phyloP scores from a whole-genome alignment of 2,113 vertebrate species.

The Tonatia bakeri region DNA sequence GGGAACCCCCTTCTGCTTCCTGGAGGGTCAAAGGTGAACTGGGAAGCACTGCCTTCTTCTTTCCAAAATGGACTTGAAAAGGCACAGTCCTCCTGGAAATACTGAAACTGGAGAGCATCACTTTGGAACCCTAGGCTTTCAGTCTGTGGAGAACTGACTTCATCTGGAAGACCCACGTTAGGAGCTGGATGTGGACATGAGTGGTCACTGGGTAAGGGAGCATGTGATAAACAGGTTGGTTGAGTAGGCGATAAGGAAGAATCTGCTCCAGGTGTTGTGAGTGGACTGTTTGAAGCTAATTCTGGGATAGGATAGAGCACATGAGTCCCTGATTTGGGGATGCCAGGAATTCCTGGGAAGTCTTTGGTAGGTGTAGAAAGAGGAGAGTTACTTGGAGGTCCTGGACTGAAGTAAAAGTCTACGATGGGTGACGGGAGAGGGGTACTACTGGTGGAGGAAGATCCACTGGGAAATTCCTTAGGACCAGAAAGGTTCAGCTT shows the following conservation, averaged over 20 bases:
- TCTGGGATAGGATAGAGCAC: conserved; percentile 82
- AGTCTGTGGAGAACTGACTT: conserved; percentile 11
- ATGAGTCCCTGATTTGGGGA: conserved; percentile 79
- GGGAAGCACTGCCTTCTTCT: conserved; percentile 79
- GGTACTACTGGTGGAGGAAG: conserved; percentile 81
- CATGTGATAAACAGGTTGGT: conserved; percentile 16
- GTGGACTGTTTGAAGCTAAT: conserved; percentile 71
- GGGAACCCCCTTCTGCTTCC: conserved; percentile 78
- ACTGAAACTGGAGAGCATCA: conserved; percentile 67
- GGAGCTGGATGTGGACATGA: neutral
- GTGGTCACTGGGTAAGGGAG: neutral
- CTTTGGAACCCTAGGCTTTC: conserved; percentile 37
- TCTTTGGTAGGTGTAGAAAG: conserved; percentile 90
- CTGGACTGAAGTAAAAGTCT: conserved; percentile 87
- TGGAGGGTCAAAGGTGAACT: conserved; percentile 76
- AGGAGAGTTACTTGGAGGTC: conserved; percentile 90
- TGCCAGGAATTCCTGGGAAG: conserved; percentile 78
- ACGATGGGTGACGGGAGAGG: conserved; percentile 88
- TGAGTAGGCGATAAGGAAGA: conserved; percentile 56
- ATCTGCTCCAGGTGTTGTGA: conserved; percentile 64
- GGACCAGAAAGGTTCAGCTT: conserved; percentile 87
- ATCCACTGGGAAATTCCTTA: conserved; percentile 83
- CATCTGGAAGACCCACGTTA: conserved; percentile 6
- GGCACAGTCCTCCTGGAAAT: conserved; percentile 83
- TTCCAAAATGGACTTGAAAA: conserved; percentile 94